These are phyloP conservation scores for Bettongia penicillata DNA, from an alignment of 2,113 vertebrate species.

Conservation along the genomic window DNA sequence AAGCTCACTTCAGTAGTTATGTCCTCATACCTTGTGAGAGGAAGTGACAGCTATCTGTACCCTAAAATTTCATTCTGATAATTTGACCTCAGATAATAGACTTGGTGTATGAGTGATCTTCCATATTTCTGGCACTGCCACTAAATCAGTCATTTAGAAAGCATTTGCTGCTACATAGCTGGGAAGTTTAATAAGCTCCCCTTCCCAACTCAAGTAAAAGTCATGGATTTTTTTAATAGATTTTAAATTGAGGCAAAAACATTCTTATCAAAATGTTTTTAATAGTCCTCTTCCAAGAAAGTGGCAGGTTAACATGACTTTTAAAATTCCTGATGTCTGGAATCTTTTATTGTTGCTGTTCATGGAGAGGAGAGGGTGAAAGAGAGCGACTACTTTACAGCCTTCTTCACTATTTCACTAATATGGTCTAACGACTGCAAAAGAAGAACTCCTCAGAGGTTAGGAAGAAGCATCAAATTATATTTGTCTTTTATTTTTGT, in stretches of 20 bases:
- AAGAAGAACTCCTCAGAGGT: background rate
- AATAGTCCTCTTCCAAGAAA: background rate
- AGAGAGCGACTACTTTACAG: background rate
- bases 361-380: background rate
- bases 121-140: background rate
- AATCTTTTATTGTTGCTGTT: background rate
- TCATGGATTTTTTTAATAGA: background rate
- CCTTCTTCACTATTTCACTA: background rate
- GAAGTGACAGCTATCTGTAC: background rate
- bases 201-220: background rate
- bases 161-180: background rate
- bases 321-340: background rate
- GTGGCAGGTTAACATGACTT: background rate
- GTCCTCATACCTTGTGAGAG: background rate
- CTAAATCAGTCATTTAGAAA: background rate
- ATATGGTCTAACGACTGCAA: background rate
- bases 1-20: background rate
- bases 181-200: background rate
- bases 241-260: background rate
- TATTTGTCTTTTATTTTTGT: background rate
- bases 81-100: too few relatives aligned
- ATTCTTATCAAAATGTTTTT: background rate
- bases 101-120: background rate
- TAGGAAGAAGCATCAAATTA: background rate
- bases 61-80: background rate